Evolutionary conservation across 2,113 vertebrate species (phyloP).

Genomic region (Xenopus borealis): DNA sequence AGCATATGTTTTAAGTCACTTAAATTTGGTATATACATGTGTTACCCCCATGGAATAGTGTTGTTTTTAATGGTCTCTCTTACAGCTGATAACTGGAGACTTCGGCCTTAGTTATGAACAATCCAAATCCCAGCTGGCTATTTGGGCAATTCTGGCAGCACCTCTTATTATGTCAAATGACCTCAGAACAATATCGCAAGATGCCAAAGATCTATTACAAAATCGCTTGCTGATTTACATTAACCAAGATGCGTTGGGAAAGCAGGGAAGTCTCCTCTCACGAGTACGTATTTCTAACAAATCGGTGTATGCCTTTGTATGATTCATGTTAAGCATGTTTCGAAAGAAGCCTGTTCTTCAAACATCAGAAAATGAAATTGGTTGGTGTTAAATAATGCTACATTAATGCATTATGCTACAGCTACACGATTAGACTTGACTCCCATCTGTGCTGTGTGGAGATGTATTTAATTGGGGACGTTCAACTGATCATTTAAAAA

Average conservation of each 20-base stretch:
- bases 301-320: no score
- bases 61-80: background rate
- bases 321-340: no score
- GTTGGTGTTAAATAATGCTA: no score
- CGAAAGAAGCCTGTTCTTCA: no score
- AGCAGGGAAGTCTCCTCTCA: slow-evolving; percentile 30
- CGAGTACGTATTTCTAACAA: slow-evolving; percentile 13
- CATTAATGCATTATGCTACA: no score
- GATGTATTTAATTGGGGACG: no score
- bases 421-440: no score
- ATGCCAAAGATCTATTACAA: slow-evolving; percentile 44
- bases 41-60: background rate
- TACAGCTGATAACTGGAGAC: slow-evolving; percentile 42
- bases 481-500: no score
- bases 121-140: slow-evolving; percentile 31
- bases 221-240: slow-evolving; percentile 45
- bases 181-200: slow-evolving; percentile 36
- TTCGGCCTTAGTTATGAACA: slow-evolving; percentile 45
- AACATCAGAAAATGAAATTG: no score
- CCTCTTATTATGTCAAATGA: slow-evolving; percentile 45
- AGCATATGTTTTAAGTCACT: no score
- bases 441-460: no score
- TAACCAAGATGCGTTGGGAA: slow-evolving; percentile 32
- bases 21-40: no score
- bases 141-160: slow-evolving; percentile 45